Evolutionary conservation across 1,140 invertebrate species (phyloP).

Genomic region (Onthophagus taurus): DNA sequence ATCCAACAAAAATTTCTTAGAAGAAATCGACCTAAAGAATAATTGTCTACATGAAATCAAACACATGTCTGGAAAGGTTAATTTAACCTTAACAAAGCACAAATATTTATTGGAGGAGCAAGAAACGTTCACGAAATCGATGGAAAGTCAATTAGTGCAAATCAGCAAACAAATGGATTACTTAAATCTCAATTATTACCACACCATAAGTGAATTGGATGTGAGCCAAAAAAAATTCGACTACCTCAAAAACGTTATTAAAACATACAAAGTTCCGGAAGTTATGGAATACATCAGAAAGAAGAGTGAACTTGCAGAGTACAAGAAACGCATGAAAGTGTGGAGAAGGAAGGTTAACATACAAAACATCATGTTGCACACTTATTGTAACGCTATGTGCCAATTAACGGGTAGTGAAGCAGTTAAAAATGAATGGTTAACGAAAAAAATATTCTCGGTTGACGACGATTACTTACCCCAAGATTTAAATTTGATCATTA

Average conservation of each 20-base stretch:
- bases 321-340: slow-evolving; percentile 41
- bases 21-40: slow-evolving; percentile 38
- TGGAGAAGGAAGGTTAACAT: slow-evolving; percentile 41
- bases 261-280: slow-evolving; percentile 37
- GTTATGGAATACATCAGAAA: slow-evolving; percentile 45
- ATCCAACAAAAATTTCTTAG: slow-evolving; percentile 36
- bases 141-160: slow-evolving; percentile 18
- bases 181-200: too few relatives aligned
- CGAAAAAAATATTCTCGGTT: too few relatives aligned
- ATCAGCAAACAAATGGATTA: too few relatives aligned
- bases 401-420: neutral
- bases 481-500: too few relatives aligned
- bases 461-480: too few relatives aligned
- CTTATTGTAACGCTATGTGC: slow-evolving; percentile 4
- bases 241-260: neutral
- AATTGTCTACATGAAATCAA: slow-evolving; percentile 35
- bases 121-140: slow-evolving; percentile 18
- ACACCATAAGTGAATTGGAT: neutral
- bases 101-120: slow-evolving; percentile 29
- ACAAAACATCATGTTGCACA: slow-evolving; percentile 7
- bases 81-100: slow-evolving; percentile 25
- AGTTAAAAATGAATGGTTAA: too few relatives aligned
- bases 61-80: slow-evolving; percentile 33
- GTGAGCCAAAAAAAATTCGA: slow-evolving; percentile 1
- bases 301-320: slow-evolving; percentile 40